Conservation (phyloP, 2,888 invertebrate genomes). For the Acanthopleura granulata region DNA sequence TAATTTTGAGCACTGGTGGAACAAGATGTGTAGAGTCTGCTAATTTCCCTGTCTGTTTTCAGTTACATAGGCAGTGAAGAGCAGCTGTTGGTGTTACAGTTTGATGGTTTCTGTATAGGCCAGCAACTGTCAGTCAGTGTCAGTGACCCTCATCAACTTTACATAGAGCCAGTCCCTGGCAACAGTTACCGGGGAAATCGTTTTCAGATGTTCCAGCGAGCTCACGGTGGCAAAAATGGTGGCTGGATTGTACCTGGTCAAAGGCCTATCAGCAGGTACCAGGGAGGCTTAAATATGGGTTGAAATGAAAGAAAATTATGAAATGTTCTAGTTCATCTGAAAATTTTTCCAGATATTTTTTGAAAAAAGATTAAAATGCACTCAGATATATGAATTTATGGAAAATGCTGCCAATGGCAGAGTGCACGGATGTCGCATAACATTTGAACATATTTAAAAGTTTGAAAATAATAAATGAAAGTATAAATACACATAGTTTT, state of each 20-base stretch:
- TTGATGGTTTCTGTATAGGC: slow-evolving; percentile 55
- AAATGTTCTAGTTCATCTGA: too few relatives aligned
- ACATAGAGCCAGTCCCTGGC: neutral
- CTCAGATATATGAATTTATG: too few relatives aligned
- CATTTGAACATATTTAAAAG: too few relatives aligned
- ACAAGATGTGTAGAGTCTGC: too few relatives aligned
- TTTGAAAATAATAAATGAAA: too few relatives aligned
- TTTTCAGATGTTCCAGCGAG: neutral
- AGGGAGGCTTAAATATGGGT: neutral
- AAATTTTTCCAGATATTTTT: too few relatives aligned
- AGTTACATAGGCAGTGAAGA: slow-evolving; percentile 54
- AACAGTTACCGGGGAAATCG: neutral
- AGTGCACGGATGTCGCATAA: too few relatives aligned
- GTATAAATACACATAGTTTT: too few relatives aligned
- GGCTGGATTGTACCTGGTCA: slow-evolving; percentile 54
- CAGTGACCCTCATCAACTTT: neutral
- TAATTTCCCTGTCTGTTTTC: neutral
- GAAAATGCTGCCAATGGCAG: too few relatives aligned
- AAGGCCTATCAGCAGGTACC: slow-evolving; percentile 32
- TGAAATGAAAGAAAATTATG: neutral
- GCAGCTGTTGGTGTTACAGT: slow-evolving; percentile 50
- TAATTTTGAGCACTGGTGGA: too few relatives aligned
- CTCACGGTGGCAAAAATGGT: slow-evolving; percentile 25
- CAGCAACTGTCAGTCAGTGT: slow-evolving; percentile 44
- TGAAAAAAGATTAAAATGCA: too few relatives aligned